A percentile compares a stretch with the other conserved stretches of the same genome.
Evolutionary conservation across 1,140 invertebrate species (phyloP).

Genomic region (Cydia strobilella): DNA sequence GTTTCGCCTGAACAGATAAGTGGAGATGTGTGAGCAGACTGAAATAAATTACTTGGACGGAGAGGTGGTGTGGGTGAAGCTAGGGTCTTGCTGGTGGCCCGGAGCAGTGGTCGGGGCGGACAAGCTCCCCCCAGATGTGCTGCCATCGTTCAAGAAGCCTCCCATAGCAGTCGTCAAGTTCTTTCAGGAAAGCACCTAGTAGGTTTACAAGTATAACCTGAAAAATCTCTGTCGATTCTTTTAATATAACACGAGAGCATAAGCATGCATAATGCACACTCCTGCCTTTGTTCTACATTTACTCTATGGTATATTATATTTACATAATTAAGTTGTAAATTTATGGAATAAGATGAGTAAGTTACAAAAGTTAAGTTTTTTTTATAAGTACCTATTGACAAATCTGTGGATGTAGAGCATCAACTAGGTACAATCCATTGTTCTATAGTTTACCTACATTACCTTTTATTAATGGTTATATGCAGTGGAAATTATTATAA

Average conservation of each 20-base stretch:
- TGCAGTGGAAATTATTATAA: background rate
- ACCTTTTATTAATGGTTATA: background rate
- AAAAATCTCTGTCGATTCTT: conserved; percentile 32
- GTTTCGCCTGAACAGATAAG: conserved; percentile 67
- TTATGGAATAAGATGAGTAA: background rate
- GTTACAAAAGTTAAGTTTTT: background rate
- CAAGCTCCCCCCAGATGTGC: conserved; percentile 83
- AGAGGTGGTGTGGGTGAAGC: conserved; percentile 91
- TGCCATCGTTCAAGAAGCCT: conserved; percentile 84
- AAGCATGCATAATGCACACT: conserved; percentile 34
- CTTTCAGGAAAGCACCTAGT: conserved; percentile 90
- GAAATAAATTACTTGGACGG: conserved; percentile 86
- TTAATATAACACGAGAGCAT: too few species aligned
- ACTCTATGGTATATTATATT: conserved; percentile 33
- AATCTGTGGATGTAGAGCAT: background rate
- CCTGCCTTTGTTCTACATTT: conserved; percentile 34
- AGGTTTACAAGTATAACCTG: conserved; percentile 74
- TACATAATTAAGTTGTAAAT: conserved; percentile 35
- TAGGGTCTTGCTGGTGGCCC: conserved; percentile 89
- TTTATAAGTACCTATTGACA: background rate
- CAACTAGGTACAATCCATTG: background rate
- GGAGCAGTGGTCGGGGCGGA: conserved; percentile 85
- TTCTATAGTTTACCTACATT: background rate
- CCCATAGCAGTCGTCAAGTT: conserved; percentile 90
- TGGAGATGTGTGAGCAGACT: conserved; percentile 77